phyloP scores from a whole-genome alignment of 2,888 invertebrate species.

The Athalia cordata region DNA sequence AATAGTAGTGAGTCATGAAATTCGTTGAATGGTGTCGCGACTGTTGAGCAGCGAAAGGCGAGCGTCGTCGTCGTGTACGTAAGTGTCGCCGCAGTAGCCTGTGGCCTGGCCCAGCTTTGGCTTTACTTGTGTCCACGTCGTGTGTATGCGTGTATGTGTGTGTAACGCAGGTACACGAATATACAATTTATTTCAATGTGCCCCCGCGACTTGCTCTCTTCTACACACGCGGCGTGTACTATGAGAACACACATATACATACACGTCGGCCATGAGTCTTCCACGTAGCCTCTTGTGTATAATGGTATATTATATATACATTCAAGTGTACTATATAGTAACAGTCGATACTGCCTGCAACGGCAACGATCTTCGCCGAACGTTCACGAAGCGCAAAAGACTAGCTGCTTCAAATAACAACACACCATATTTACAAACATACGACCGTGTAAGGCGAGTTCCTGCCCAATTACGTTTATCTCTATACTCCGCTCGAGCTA shows the following conservation, averaged over 20 bases:
- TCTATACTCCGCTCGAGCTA: constrained; percentile 31
- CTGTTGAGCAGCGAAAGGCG: constrained; percentile 43
- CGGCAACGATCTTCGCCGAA: constrained; percentile 64
- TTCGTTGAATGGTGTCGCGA: constrained; percentile 45
- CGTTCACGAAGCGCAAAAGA: constrained; percentile 55
- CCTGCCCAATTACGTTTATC: constrained; percentile 60
- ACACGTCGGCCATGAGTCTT: constrained; percentile 42
- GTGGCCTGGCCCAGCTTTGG: constrained; percentile 22
- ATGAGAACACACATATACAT: constrained; percentile 18
- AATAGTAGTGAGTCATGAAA: constrained; percentile 45
- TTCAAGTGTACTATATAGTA: constrained; percentile 23
- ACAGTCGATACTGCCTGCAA: constrained; percentile 42
- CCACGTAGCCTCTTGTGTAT: constrained; percentile 52
- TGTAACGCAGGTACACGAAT: background rate
- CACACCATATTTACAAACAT: constrained; percentile 70
- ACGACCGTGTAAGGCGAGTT: constrained; percentile 66
- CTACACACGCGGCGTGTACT: background rate
- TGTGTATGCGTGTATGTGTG: background rate
- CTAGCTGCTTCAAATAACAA: constrained; percentile 54
- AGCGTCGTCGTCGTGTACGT: constrained; percentile 33
- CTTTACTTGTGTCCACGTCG: background rate
- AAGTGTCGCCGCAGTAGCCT: constrained; percentile 37
- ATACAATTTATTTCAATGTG: background rate
- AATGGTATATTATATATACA: constrained; percentile 43
- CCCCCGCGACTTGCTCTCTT: background rate